Evolutionary conservation across 2,113 vertebrate species (phyloP).

Genomic region (Chaetodon auriga): DNA sequence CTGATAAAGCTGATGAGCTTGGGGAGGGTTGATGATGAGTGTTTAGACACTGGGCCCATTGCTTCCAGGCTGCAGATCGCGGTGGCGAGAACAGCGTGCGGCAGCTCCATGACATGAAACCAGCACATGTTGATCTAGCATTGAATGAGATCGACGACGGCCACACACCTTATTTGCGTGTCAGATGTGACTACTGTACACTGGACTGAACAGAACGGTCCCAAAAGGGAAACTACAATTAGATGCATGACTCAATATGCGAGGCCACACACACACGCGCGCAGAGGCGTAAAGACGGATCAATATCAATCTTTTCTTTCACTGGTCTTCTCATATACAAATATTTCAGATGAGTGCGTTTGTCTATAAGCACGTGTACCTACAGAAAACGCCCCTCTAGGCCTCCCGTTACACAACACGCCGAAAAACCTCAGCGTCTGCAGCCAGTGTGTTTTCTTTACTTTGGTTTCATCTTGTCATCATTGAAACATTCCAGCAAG

Average conservation of each 20-base stretch:
- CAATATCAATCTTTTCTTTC: constrained; percentile 48
- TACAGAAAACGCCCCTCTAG: background rate
- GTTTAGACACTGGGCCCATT: background rate
- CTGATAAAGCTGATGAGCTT: constrained; percentile 25
- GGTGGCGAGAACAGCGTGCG: background rate
- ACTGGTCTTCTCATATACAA: constrained; percentile 32
- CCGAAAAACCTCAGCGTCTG: background rate
- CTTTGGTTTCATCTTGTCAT: constrained; percentile 22
- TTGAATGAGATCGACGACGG: background rate
- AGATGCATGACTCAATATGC: constrained; percentile 25
- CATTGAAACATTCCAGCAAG: constrained; percentile 6
- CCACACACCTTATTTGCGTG: background rate
- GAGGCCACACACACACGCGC: constrained; percentile 17
- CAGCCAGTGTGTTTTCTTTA: background rate
- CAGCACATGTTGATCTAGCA: background rate
- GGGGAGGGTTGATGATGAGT: constrained; percentile 13
- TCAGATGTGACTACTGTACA: background rate
- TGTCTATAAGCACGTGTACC: background rate
- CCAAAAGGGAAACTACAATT: constrained; percentile 18
- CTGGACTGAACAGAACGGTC: constrained; percentile 24
- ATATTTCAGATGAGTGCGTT: constrained; percentile 18
- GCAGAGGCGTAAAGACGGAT: constrained; percentile 35
- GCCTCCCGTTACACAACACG: background rate
- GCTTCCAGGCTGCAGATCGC: background rate
- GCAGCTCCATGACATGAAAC: background rate